Evolutionary conservation across 2,113 vertebrate species (phyloP).

Genomic region (Heteronetta atricapilla): DNA sequence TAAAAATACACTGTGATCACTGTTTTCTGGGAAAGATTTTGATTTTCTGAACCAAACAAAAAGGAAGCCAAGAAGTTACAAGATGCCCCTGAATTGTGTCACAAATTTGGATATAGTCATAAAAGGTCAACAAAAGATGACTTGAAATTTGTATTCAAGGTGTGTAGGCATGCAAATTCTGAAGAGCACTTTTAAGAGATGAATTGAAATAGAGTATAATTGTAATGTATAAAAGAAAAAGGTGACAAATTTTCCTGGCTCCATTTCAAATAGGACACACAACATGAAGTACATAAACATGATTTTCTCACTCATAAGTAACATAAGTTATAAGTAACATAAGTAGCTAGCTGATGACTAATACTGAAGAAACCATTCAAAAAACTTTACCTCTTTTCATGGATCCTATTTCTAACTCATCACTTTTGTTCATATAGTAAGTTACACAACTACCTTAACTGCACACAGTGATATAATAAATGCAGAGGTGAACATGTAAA

Average conservation of each 20-base stretch:
- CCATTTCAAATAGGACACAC: background rate
- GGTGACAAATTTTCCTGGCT: too few species aligned
- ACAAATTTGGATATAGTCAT: background rate
- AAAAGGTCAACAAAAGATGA: background rate
- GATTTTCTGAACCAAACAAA: background rate
- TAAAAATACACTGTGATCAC: background rate
- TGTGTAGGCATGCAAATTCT: background rate
- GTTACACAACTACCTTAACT: too few species aligned
- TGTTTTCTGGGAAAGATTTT: background rate
- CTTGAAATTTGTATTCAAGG: background rate
- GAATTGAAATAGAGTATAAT: background rate
- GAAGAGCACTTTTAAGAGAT: background rate
- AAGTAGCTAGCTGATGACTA: too few species aligned
- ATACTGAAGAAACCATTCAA: background rate
- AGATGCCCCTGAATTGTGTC: background rate
- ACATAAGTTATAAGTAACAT: background rate
- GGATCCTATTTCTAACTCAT: background rate
- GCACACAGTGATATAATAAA: background rate
- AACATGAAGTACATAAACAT: background rate
- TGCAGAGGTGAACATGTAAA: background rate
- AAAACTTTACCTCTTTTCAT: background rate
- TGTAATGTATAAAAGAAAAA: background rate
- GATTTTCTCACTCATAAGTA: too few species aligned
- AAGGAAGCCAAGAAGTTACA: background rate
- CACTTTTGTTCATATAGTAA: too few species aligned